Evolutionary conservation across 2,888 invertebrate species (phyloP).

Genomic region (Leuctra nigra): DNA sequence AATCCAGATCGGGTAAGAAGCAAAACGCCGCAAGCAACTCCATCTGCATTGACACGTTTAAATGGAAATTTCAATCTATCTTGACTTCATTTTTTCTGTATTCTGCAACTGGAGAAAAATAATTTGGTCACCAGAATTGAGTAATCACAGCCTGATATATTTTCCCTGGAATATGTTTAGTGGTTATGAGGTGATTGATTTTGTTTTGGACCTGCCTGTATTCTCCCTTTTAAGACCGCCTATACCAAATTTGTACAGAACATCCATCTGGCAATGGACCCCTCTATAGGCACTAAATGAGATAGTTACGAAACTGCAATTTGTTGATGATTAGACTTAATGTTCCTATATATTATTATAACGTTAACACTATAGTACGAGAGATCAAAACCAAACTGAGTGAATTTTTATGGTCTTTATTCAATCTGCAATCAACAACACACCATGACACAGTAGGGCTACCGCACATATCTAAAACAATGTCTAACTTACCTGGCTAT

Average conservation of each 20-base stretch:
- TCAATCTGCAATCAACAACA: neutral
- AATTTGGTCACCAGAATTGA: slow-evolving; percentile 43
- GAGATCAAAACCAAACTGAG: slow-evolving; percentile 16
- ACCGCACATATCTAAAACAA: slow-evolving; percentile 3
- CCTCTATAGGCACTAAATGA: slow-evolving; percentile 25
- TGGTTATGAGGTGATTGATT: slow-evolving; percentile 23
- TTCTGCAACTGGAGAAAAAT: slow-evolving; percentile 15
- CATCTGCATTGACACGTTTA: neutral
- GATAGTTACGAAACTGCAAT: slow-evolving; percentile 18
- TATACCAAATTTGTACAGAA: slow-evolving; percentile 26
- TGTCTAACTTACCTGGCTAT: neutral
- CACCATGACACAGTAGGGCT: neutral
- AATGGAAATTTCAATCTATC: slow-evolving; percentile 1
- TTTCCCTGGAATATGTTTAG: slow-evolving; percentile 24
- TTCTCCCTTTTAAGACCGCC: slow-evolving; percentile 11
- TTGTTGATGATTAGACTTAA: slow-evolving; percentile 15
- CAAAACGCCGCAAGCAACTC: too few relatives aligned
- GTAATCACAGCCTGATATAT: slow-evolving; percentile 47
- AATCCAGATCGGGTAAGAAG: too few relatives aligned
- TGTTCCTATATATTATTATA: slow-evolving; percentile 10
- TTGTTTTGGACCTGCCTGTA: slow-evolving; percentile 25
- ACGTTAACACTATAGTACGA: slow-evolving; percentile 3
- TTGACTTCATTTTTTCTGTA: neutral
- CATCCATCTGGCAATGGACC: slow-evolving; percentile 19
- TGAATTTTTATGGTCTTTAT: slow-evolving; percentile 10